Percentiles rank a stretch among this genome's conserved stretches.
Evolutionary conservation across 2,888 invertebrate species (phyloP).

Genomic region (Anaspis maculata): DNA sequence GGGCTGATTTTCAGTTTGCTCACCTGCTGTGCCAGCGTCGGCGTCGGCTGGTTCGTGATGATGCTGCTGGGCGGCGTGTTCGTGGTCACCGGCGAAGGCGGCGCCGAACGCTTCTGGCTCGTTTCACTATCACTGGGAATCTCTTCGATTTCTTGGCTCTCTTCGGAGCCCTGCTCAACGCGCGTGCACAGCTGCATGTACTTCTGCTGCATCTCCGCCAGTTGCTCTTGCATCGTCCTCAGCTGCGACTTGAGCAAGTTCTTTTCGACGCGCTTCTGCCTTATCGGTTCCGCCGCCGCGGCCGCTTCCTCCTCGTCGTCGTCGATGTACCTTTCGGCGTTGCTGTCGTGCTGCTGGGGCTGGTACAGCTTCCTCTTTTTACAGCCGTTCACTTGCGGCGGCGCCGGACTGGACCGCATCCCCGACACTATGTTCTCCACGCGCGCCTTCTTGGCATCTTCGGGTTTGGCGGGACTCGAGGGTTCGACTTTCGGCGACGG

Average conservation of each 20-base stretch:
- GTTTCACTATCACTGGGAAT: constrained; percentile 60
- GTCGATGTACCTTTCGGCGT: constrained; percentile 57
- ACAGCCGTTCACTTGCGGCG: constrained; percentile 80
- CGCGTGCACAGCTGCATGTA: constrained; percentile 80
- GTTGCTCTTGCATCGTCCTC: constrained; percentile 79
- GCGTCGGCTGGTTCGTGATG: constrained; percentile 43
- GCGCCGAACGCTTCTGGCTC: constrained; percentile 45
- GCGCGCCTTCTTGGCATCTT: constrained; percentile 82
- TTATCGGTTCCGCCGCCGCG: constrained; percentile 66
- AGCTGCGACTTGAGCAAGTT: constrained; percentile 79
- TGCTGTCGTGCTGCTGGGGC: constrained; percentile 84
- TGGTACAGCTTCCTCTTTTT: constrained; percentile 94
- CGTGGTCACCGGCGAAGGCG: constrained; percentile 49
- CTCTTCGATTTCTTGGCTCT: constrained; percentile 67
- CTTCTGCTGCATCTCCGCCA: constrained; percentile 86
- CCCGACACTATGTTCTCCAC: constrained; percentile 90
- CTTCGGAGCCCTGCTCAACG: constrained; percentile 72
- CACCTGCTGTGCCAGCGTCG: constrained; percentile 35
- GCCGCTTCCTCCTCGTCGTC: constrained; percentile 65
- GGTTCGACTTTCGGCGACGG: constrained; percentile 50
- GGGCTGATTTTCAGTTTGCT: constrained; percentile 41
- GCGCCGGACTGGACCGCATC: constrained; percentile 82
- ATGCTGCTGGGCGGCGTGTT: constrained; percentile 43
- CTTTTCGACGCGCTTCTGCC: constrained; percentile 79
- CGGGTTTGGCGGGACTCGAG: constrained; percentile 50